Evolutionary conservation across 2,888 invertebrate species (phyloP).

Genomic region (Dinocampus coccinellae): DNA sequence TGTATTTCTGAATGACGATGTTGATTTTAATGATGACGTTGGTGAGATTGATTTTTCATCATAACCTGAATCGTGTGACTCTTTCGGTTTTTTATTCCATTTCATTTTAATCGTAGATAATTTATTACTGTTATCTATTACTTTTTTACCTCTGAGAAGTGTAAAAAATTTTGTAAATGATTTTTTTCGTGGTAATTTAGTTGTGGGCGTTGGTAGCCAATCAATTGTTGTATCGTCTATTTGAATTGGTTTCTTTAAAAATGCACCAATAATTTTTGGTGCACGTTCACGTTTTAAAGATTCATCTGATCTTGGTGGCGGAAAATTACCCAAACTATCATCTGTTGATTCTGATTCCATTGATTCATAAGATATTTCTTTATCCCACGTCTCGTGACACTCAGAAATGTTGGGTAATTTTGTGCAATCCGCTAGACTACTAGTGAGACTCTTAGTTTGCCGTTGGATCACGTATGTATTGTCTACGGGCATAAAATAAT

Average conservation of each 20-base stretch:
- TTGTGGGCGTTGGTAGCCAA: slow-evolving; percentile 56
- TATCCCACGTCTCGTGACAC: slow-evolving; percentile 31
- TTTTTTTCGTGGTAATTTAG: slow-evolving; percentile 53
- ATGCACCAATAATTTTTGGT: slow-evolving; percentile 55
- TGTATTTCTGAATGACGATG: neutral
- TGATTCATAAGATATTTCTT: slow-evolving; percentile 30
- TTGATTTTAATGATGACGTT: slow-evolving; percentile 38
- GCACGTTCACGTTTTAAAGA: slow-evolving; percentile 38
- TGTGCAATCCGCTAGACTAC: slow-evolving; percentile 10
- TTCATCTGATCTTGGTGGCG: slow-evolving; percentile 33
- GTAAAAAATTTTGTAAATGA: slow-evolving; percentile 55
- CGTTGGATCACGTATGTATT: slow-evolving; percentile 30
- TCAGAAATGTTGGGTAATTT: slow-evolving; percentile 22
- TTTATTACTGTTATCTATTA: slow-evolving; percentile 31
- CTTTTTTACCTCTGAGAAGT: slow-evolving; percentile 44
- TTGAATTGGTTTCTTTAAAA: slow-evolving; percentile 55
- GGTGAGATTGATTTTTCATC: slow-evolving; percentile 53
- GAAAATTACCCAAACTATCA: neutral
- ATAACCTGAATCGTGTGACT: slow-evolving; percentile 54
- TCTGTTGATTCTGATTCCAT: neutral
- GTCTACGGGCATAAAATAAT: slow-evolving; percentile 21
- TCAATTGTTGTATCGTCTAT: slow-evolving; percentile 53
- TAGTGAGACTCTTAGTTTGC: slow-evolving; percentile 20
- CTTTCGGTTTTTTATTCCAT: slow-evolving; percentile 41
- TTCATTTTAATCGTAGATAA: slow-evolving; percentile 42